Conservation (phyloP, 1,140 invertebrate species). For the Myzus persicae region DNA sequence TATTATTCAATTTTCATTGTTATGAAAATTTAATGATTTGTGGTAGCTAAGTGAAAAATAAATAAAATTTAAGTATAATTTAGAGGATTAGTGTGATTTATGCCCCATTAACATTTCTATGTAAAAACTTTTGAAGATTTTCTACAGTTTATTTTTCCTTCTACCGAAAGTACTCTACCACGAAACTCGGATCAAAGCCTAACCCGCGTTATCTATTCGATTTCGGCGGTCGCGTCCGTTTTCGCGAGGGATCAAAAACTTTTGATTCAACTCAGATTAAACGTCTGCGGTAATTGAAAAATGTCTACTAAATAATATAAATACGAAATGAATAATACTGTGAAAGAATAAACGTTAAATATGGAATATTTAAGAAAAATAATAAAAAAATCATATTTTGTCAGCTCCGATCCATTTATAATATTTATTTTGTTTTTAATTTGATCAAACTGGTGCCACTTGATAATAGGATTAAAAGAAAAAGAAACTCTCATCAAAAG, state of each 20-base stretch:
- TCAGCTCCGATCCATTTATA: neutral
- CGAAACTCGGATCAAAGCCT: neutral
- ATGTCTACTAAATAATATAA: conserved; percentile 5
- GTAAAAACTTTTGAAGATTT: conserved; percentile 26
- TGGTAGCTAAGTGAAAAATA: neutral
- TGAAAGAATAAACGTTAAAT: neutral
- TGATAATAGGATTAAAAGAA: neutral
- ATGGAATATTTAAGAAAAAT: neutral
- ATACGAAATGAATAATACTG: neutral
- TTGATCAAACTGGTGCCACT: neutral
- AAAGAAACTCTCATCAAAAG: conserved; percentile 42
- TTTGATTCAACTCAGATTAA: conserved; percentile 22
- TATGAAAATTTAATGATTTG: neutral
- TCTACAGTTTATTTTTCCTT: conserved; percentile 28
- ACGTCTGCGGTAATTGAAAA: conserved; percentile 33
- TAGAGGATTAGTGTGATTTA: conserved; percentile 13
- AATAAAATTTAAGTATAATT: neutral
- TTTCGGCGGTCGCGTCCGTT: conserved; percentile 10
- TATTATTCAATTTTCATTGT: neutral
- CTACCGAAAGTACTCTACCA: neutral
- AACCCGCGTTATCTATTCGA: conserved; percentile 10
- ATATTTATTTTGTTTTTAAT: conserved; percentile 17
- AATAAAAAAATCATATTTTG: neutral
- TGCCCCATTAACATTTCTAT: neutral
- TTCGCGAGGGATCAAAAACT: conserved; percentile 37